Conservation (phyloP, 2,797 vertebrate genomes). For the Potorous gilbertii region DNA sequence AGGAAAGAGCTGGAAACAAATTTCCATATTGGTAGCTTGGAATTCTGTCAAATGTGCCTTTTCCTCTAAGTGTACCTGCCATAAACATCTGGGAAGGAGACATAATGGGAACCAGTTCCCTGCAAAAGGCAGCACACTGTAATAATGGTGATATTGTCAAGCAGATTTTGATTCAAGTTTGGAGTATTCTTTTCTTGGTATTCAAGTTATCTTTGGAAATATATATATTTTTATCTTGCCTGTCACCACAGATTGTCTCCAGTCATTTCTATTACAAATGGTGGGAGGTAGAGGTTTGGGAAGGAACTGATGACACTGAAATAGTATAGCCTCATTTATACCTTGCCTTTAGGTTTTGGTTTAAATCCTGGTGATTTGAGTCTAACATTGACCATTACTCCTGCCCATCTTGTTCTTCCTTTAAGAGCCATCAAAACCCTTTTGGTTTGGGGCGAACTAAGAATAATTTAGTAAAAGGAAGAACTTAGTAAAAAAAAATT, state of each 20-base stretch:
- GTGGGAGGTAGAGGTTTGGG: neutral
- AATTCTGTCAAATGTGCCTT: neutral
- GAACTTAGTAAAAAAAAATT: too few relatives aligned
- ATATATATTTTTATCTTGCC: neutral
- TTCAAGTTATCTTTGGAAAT: neutral
- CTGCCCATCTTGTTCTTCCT: neutral
- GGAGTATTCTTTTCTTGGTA: neutral
- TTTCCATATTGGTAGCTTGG: neutral
- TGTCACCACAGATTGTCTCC: neutral
- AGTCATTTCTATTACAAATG: neutral
- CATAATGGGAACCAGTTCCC: neutral
- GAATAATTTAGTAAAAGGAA: neutral
- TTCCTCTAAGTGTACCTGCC: neutral
- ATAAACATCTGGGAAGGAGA: neutral
- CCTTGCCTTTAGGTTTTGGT: neutral
- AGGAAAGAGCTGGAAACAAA: neutral
- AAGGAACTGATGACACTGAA: too few relatives aligned
- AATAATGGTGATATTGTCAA: neutral
- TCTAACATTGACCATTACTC: neutral
- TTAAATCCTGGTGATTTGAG: neutral
- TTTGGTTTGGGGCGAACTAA: neutral
- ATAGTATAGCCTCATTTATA: too few relatives aligned
- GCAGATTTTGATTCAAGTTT: slow-evolving; percentile 4
- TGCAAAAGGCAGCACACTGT: neutral
- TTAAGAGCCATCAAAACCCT: neutral